Evolutionary conservation across 2,113 vertebrate genomes (phyloP).

Genomic region (Tragelaphus imberbis): DNA sequence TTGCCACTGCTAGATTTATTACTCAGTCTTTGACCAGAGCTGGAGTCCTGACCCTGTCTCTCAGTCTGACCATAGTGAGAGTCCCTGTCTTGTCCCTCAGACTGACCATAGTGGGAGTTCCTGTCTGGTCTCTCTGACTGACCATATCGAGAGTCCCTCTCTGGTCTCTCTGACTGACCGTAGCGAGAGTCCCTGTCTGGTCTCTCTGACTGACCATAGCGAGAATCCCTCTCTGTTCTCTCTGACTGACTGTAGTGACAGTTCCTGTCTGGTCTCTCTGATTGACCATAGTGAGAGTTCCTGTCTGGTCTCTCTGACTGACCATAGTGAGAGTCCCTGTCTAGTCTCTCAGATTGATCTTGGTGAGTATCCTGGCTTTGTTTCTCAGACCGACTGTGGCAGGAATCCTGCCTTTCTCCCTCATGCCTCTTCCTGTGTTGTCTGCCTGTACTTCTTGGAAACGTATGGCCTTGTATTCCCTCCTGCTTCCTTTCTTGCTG

Average conservation of each 20-base stretch:
- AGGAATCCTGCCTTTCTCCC: background rate
- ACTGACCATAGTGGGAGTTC: background rate
- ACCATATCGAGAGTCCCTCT: fast-evolving
- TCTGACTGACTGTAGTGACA: no score
- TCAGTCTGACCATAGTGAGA: slow-evolving; percentile 16
- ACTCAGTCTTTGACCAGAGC: slow-evolving; percentile 1
- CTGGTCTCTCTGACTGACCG: background rate
- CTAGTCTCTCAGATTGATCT: background rate
- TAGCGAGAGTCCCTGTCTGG: fast-evolving
- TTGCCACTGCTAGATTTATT: background rate
- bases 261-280: no score
- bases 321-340: background rate
- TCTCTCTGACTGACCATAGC: background rate
- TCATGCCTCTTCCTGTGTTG: background rate
- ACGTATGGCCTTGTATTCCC: background rate
- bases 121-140: background rate
- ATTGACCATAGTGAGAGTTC: no score
- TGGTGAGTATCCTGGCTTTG: background rate
- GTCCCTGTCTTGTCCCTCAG: background rate
- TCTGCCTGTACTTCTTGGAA: slow-evolving; percentile 6
- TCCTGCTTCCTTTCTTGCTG: background rate
- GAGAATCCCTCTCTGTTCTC: no score
- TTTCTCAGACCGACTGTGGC: background rate
- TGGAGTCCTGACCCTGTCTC: background rate
- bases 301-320: background rate